Conservation (phyloP, 2,113 vertebrate species). For the Tenebrosternarchus preto region DNA sequence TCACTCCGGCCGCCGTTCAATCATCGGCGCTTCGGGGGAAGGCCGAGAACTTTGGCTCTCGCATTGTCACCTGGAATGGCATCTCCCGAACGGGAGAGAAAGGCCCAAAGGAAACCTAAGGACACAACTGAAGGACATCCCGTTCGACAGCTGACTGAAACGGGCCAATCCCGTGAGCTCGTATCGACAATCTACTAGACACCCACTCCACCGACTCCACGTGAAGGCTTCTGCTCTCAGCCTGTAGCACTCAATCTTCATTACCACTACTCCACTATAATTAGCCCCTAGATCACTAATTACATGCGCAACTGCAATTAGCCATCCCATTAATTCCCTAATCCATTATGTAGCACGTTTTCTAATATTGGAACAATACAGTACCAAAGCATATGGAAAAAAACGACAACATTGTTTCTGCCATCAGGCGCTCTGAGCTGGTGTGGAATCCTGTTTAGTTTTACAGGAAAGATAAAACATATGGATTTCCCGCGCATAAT, state of each 20-base stretch:
- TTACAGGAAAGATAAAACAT: conserved; percentile 43
- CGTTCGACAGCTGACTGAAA: background rate
- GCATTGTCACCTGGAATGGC: background rate
- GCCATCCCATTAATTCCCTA: conserved; percentile 36
- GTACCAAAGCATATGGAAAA: background rate
- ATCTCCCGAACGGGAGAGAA: background rate
- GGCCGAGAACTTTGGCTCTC: background rate
- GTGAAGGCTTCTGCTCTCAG: conserved; percentile 1
- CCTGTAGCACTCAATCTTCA: conserved; percentile 46
- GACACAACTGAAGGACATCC: background rate
- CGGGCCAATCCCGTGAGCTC: background rate
- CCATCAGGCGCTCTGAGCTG: background rate
- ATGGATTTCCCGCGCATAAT: conserved; percentile 58
- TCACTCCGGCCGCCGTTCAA: background rate
- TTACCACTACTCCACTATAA: conserved; percentile 47
- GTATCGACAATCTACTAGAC: conserved; percentile 5
- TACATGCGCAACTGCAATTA: conserved; percentile 40
- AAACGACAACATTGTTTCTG: background rate
- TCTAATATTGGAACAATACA: conserved; percentile 30
- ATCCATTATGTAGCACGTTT: conserved; percentile 20
- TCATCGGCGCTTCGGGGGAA: background rate
- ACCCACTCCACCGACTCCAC: background rate
- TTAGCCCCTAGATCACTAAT: conserved; percentile 43
- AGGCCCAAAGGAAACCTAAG: too few relatives aligned
- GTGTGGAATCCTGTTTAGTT: conserved; percentile 22